These are phyloP conservation scores for Drosophila meridionalis DNA, from an alignment of 2,888 invertebrate genomes.

Conservation along the genomic window DNA sequence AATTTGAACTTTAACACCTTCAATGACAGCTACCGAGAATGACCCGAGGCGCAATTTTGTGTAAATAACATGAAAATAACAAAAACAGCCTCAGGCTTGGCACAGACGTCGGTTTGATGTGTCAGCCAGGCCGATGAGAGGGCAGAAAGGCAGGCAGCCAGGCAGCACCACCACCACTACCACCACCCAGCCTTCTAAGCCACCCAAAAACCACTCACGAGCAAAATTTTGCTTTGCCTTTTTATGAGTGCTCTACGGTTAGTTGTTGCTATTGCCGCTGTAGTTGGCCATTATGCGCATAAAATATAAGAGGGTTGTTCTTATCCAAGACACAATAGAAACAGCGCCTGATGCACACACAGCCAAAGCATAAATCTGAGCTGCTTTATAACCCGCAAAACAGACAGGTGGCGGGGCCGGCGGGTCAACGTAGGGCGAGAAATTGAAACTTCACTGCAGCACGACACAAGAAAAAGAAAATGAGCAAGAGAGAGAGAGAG, in stretches of 20 bases:
- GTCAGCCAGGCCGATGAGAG: not conserved
- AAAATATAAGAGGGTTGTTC: slow-evolving; percentile 78
- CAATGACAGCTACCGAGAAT: slow-evolving; percentile 71
- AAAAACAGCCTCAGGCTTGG: slow-evolving; percentile 67
- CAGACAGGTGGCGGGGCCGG: slow-evolving; percentile 11
- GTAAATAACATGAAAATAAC: slow-evolving; percentile 78
- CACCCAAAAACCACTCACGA: slow-evolving; percentile 48
- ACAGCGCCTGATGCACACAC: slow-evolving; percentile 56
- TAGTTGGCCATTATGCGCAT: slow-evolving; percentile 78
- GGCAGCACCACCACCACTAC: not conserved
- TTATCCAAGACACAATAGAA: slow-evolving; percentile 72
- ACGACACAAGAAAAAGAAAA: not conserved
- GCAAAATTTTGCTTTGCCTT: slow-evolving; percentile 55
- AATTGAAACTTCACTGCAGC: slow-evolving; percentile 55
- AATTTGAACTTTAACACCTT: slow-evolving; percentile 79
- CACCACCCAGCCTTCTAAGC: slow-evolving; percentile 8
- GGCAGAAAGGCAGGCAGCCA: not conserved
- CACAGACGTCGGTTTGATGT: slow-evolving; percentile 32
- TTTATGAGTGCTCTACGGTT: slow-evolving; percentile 49
- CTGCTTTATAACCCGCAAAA: slow-evolving; percentile 56
- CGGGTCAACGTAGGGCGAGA: slow-evolving; percentile 30
- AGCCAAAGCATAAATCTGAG: slow-evolving; percentile 66
- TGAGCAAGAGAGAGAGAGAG: not conserved
- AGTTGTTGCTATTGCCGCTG: slow-evolving; percentile 31
- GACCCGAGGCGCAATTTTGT: slow-evolving; percentile 77